Base-by-base conservation (phyloP, 2,797 vertebrate genomes). In the Esox lucius region DNA sequence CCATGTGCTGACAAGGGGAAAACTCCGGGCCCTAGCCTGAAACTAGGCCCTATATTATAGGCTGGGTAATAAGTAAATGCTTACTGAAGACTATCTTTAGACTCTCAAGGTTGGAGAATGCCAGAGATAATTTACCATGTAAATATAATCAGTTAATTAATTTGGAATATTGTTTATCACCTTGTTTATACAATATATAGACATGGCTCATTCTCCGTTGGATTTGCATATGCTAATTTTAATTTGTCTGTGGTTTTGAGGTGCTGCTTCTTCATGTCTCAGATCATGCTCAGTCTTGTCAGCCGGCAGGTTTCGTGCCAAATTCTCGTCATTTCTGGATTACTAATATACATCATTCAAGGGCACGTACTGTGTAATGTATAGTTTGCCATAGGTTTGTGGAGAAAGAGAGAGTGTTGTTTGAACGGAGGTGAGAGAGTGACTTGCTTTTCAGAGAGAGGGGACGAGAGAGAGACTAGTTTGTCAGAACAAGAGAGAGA, bases 331-430 rank as follows among this genome's bases (percentile, higher is more conserved):
- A 28, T 67, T 35, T 74, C 61, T 61, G 56, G 35, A 49, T 53
- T 24, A 66, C 19, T 72, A 31, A 73, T 80, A 76, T 73, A 68
- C 73, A 66, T 61, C 16, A 53, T 69, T 66, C 70, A 77, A 72
- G 69, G 72, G 67, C 26, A 12, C 5, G 19, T 16, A 46, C n/a
- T 68, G 35, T 59, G 42, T 31, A 1, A 31, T 31, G 28, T 31
- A 3, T 31, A 31, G 28, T 31, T 31, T 3, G 31, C 31, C 28
- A 31, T 31, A 31, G 28, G 28, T 31, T 31, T 31, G 28, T 31
- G n/a, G 53, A 51, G 49, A 51, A 11, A 51, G 49, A 51, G 49
- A 17, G 49, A 17, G 49, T 16, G 49, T 15, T 13, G 16, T 16
- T 15, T 4, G 13, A 16, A 4, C 17, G 49, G 3, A 16, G 2